Base-by-base conservation (phyloP, 2,888 invertebrate species). In the Drymonia ruficornis region DNA sequence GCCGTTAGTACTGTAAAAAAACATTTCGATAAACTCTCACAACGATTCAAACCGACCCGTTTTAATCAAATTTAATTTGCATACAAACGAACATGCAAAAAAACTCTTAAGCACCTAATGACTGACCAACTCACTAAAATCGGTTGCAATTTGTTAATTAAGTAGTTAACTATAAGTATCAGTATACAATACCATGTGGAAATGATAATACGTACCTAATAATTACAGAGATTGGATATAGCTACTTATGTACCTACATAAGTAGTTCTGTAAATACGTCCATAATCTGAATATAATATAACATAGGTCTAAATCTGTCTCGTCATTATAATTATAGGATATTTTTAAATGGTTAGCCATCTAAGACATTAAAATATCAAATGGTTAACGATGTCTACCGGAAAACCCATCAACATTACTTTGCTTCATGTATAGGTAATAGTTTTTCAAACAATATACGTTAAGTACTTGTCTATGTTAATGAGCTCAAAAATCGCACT, bases 301-400 rank as follows among this genome's bases (percentile, higher is more conserved):
- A 28, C 28, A 7, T 28, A 28, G 6, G 28, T 28, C 4, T 16
- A 40, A 40, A 40, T 16, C 9, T 15, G 40, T 40, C 40, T 16
- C 38, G 16, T 40, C 16, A 40, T 16, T 23, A 15, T 42, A 50
- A 50, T 29, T 42, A 16, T 15, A 42, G 28, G 12, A 46, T n/a
- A 8, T 46, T 23, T 46, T 31, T 56, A 59, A 65, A 64, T 59
- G 53, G 58, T 48, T 46, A 56, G 50, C 58, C 67, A 67, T 66
- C 50, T 52, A 51, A 64, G 51, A 19, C 61, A 59, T 64, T 64
- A 52, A 61, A 12, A 58, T 51, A 54, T 48, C 65, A 67, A 36
- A 61, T 53, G 58, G 31, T 47, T 58, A 61, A 59, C 56, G 44
- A 56, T 53, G 59, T 51, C n/a, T 36, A 4, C 34, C 12, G 34